These are phyloP conservation scores for Tenebrio molitor DNA, from an alignment of 1,140 invertebrate species.

Conservation along the genomic window DNA sequence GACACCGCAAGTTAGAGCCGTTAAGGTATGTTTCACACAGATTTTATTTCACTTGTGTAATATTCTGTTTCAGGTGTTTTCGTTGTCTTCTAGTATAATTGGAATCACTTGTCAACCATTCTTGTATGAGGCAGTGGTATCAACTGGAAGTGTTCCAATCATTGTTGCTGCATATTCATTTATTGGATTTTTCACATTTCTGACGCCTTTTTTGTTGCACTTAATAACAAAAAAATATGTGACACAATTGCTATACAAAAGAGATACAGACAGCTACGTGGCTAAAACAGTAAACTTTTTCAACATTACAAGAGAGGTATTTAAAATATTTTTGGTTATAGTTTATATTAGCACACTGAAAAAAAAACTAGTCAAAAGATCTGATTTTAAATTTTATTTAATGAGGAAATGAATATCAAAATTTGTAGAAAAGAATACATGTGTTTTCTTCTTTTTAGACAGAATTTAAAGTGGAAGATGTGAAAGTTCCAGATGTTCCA, in stretches of 20 bases:
- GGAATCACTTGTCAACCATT: slow-evolving; percentile 82
- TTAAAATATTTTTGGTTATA: no score
- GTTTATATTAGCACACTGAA: no score
- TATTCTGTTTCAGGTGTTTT: slow-evolving; percentile 72
- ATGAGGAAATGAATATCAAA: no score
- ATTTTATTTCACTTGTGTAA: slow-evolving; percentile 33
- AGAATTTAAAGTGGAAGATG: slow-evolving; percentile 81
- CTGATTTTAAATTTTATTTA: not conserved
- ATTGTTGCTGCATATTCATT: slow-evolving; percentile 74
- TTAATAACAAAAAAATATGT: slow-evolving; percentile 89
- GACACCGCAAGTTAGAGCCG: slow-evolving; percentile 74
- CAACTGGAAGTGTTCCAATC: slow-evolving; percentile 70
- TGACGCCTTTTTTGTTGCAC: slow-evolving; percentile 87
- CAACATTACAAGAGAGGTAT: slow-evolving; percentile 74
- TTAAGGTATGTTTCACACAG: slow-evolving; percentile 73
- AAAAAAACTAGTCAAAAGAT: no score
- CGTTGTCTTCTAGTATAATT: slow-evolving; percentile 78
- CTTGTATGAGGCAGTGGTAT: slow-evolving; percentile 73
- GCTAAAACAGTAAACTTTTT: slow-evolving; percentile 81
- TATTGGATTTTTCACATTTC: slow-evolving; percentile 84
- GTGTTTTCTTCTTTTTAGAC: slow-evolving; percentile 74
- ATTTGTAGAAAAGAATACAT: no score
- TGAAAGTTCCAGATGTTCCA: slow-evolving; percentile 81
- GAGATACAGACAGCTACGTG: slow-evolving; percentile 73
- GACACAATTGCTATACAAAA: slow-evolving; percentile 80